Base-by-base conservation (phyloP, 92 coral and sea anemone species). In the Pocillopora grandis region DNA sequence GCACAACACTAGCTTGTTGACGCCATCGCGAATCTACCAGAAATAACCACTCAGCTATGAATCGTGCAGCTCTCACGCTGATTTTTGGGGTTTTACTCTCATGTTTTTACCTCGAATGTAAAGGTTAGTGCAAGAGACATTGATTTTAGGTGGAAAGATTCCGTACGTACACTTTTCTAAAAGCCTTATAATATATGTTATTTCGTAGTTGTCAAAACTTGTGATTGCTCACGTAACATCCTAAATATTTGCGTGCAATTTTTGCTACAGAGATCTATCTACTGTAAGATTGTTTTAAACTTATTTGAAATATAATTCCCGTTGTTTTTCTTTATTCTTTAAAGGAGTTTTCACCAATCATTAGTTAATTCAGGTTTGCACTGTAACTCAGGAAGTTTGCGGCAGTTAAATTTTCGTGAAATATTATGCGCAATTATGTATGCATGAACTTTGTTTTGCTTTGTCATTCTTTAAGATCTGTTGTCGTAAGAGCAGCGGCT, bases 1-100 rank as follows among this genome's bases (percentile, higher is more conserved):
- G 72, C 82, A 49, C 49, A 65, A 61, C 72, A 63, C 27, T 20
- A 15, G 66, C 15, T 64, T 42, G 67, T 18, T 49, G 82, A 63
- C 72, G 37, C 15, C 55, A 33, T 42, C 52, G 52, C 7, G 52
- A 42, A 42, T 70, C n/a, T 16, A 12, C 55, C 75, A 70, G 75
- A 70, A 70, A 70, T 70, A 70, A 35, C 21, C 18, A 36, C 57
- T 13, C 14, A 36, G 57, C 4, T 20, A 78, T 78, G 82, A 78
- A 78, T 59, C 15, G 68, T 17, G 42, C 21, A 2, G 72, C 33
- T 2, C 36, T 64, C 2, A 9, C 49, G 5, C 62, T 78, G 15
- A 12, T 42, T 64, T 48, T 78, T 42, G 72, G 60, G 37, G 82
- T 27, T 64, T 19, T 78, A 48, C 82, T 78, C 37, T n/a, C 82